Base-by-base conservation (phyloP, 1,140 invertebrate genomes). In the Arctopsyche grandis region DNA sequence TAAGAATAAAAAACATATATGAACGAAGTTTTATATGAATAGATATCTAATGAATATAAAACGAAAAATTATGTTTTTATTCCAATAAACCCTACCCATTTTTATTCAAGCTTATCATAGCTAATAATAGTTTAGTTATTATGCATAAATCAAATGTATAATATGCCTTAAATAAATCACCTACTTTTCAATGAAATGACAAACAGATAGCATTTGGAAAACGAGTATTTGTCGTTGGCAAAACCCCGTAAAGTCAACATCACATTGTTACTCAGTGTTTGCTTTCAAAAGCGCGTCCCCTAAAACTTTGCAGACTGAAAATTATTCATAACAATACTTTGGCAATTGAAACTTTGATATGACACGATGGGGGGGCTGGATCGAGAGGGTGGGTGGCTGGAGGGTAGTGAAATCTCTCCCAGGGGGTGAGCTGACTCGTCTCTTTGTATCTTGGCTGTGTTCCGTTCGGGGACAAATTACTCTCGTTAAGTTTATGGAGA, bases 401-500 rank as follows among this genome's bases (percentile, higher is more conserved):
- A 69, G 19, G 38, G 69, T 44, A 1, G 29, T 38, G 22, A 10
- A n/a, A n/a, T n/a, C n/a, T 9, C 14, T 60, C 73, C 73, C 73
- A 24, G 10, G 14, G 58, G 75, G 29, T n/a, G 5, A 9, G 44
- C 63, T 60, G 44, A 69, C 56, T 48, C 76, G 22, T 69, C 76
- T 77, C 69, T 77, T 77, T 77, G 76, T 77, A 48, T 69, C 44
- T 66, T 12, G 58, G 24, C 52, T 56, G 26, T 48, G 71, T 60
- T 74, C 58, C 79, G 26, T 48, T 69, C 48, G 77, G 63, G 71
- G 76, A 81, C 80, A 81, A 81, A 81, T 81, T 69, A 71, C 80
- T 78, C n/a, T 78, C 80, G 77, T 81, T 81, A 81, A 60, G 29
- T 81, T 81, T 76, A 81, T 78, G 73, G 76, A 75, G 70, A 22